Percentiles rank a stretch among this genome's conserved stretches.
Evolutionary conservation across 2,113 vertebrate genomes (phyloP).

Genomic region (Brevimyrus niger): DNA sequence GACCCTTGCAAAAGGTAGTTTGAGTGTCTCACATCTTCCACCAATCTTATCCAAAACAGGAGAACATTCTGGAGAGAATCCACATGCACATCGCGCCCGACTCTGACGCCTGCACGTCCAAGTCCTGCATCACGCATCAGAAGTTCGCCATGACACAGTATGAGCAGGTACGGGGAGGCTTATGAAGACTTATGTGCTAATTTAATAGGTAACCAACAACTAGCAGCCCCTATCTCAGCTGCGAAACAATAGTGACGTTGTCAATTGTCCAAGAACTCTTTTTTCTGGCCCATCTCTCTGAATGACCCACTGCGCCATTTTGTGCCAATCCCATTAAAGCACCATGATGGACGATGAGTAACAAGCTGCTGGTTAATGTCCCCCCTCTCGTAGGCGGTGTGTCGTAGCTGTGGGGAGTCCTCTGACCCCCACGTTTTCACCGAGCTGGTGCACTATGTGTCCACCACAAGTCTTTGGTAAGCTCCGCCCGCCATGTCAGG

Average conservation of each 20-base stretch:
- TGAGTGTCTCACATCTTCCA: background rate
- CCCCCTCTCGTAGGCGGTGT: constrained; percentile 70
- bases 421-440: constrained; percentile 94
- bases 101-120: constrained; percentile 84
- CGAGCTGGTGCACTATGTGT: constrained; percentile 94
- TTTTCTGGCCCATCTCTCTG: background rate
- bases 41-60: constrained; percentile 53
- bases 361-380: constrained; percentile 13
- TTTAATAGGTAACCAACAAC: background rate
- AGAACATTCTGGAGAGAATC: constrained; percentile 89
- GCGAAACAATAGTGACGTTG: background rate
- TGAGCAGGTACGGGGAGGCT: constrained; percentile 73
- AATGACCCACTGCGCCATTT: background rate
- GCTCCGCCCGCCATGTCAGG: constrained; percentile 20
- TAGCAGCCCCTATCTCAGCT: background rate
- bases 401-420: constrained; percentile 89
- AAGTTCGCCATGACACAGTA: constrained; percentile 97
- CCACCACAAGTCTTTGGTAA: constrained; percentile 94
- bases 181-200: background rate
- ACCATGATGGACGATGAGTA: constrained; percentile 28
- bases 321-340: background rate
- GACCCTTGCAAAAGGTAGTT: background rate
- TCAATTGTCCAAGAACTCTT: background rate
- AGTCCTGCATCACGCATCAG: constrained; percentile 93
- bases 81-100: constrained; percentile 89